Conservation (phyloP, 2,888 invertebrate genomes). For the Mythimna loreyi region DNA sequence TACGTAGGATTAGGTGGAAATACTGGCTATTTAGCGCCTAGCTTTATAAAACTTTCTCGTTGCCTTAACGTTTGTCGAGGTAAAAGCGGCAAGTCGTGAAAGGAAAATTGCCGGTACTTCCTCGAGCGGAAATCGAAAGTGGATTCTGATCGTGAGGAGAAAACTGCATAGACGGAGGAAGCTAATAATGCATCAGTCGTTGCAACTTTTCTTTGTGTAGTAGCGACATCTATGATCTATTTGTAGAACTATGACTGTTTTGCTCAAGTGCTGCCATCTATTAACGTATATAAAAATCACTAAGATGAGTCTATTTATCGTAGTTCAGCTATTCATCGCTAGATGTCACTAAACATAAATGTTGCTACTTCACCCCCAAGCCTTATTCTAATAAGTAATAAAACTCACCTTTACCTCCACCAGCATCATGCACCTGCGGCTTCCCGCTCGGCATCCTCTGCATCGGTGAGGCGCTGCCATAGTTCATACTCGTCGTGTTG, state of each 20-base stretch:
- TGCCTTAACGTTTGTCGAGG: slow-evolving; percentile 69
- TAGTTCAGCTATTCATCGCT: slow-evolving; percentile 29
- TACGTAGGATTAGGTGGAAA: neutral
- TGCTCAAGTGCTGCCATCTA: slow-evolving; percentile 73
- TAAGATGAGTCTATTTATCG: neutral
- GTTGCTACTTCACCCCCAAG: neutral
- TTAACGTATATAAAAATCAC: slow-evolving; percentile 42
- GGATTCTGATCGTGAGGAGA: slow-evolving; percentile 81
- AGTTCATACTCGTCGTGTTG: slow-evolving; percentile 88
- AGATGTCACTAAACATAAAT: slow-evolving; percentile 21
- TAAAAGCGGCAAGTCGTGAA: slow-evolving; percentile 86
- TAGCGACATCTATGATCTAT: slow-evolving; percentile 74
- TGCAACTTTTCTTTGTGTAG: slow-evolving; percentile 38
- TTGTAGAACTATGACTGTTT: slow-evolving; percentile 35
- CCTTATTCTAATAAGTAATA: slow-evolving; percentile 64
- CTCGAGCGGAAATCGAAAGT: slow-evolving; percentile 90
- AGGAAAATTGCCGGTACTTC: slow-evolving; percentile 88
- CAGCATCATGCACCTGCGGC: slow-evolving; percentile 89
- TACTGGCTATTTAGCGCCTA: slow-evolving; percentile 32
- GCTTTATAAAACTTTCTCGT: slow-evolving; percentile 75
- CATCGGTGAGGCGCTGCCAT: slow-evolving; percentile 88
- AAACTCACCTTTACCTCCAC: slow-evolving; percentile 90
- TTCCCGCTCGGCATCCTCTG: slow-evolving; percentile 89
- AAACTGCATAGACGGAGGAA: slow-evolving; percentile 77
- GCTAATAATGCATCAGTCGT: slow-evolving; percentile 43